phyloP scores from a whole-genome alignment of 2,888 invertebrate species.

The Argyresthia albistria region DNA sequence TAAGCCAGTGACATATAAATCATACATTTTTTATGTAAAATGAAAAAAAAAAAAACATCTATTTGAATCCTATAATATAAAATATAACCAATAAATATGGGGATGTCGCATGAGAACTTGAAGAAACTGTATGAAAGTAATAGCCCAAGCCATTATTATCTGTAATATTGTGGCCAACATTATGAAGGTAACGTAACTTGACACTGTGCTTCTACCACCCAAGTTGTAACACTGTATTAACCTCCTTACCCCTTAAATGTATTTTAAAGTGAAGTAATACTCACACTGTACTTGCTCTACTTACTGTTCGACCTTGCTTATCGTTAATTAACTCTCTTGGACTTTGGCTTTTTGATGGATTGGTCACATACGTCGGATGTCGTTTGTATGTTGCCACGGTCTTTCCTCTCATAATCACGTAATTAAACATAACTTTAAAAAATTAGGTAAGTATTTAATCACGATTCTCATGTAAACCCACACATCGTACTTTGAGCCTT shows the following conservation, averaged over 20 bases:
- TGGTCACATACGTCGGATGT: constrained; percentile 25
- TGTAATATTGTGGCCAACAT: too few relatives aligned
- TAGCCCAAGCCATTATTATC: too few relatives aligned
- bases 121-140: neutral
- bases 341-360: constrained; percentile 59
- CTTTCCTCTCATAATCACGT: constrained; percentile 1
- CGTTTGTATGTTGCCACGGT: neutral
- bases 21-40: too few relatives aligned
- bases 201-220: too few relatives aligned
- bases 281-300: constrained; percentile 1
- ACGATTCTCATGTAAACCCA: too few relatives aligned
- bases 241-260: too few relatives aligned
- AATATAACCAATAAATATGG: neutral
- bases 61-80: neutral
- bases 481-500: too few relatives aligned
- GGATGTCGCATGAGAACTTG: neutral
- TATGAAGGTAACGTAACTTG: too few relatives aligned
- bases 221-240: too few relatives aligned
- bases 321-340: constrained; percentile 59
- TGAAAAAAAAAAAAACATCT: too few relatives aligned
- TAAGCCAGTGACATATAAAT: too few relatives aligned
- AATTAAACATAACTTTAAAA: neutral
- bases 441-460: too few relatives aligned
- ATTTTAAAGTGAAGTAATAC: neutral
- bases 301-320: constrained; percentile 50